Evolutionary conservation across 2,113 vertebrate species (phyloP).

Genomic region (Mesoclemmys tuberculata): DNA sequence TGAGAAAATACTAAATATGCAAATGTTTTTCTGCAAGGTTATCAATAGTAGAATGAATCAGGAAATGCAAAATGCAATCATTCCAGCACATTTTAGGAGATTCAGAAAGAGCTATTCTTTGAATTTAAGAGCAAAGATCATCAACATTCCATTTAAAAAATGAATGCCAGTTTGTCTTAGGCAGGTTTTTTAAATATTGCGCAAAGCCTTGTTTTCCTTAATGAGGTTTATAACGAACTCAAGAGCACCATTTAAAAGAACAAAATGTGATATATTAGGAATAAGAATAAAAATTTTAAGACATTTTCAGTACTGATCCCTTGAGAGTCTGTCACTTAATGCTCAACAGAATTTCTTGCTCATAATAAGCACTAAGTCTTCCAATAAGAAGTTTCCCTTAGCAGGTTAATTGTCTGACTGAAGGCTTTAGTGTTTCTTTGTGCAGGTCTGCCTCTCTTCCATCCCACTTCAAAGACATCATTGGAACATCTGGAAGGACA

Average conservation of each 20-base stretch:
- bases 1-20: not conserved
- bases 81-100: not conserved
- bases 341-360: not conserved
- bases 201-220: constrained; percentile 32
- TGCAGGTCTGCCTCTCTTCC: not conserved
- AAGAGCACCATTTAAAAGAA: constrained; percentile 19
- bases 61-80: not conserved
- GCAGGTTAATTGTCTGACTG: constrained; percentile 58
- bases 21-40: not conserved
- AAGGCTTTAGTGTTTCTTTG: constrained; percentile 7
- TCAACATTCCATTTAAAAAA: not conserved
- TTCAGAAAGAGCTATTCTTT: not conserved
- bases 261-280: constrained; percentile 5
- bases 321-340: not conserved
- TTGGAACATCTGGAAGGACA: constrained; percentile 32
- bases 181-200: not conserved
- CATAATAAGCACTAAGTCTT: not conserved
- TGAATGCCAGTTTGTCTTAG: not conserved
- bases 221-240: constrained; percentile 33
- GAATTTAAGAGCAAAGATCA: constrained; percentile 2
- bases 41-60: not conserved
- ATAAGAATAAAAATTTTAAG: not conserved
- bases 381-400: constrained; percentile 14
- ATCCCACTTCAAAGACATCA: constrained; percentile 6
- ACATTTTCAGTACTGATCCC: not conserved